Base-by-base conservation (phyloP, 2,888 invertebrate genomes). In the Lochmaea capreae region DNA sequence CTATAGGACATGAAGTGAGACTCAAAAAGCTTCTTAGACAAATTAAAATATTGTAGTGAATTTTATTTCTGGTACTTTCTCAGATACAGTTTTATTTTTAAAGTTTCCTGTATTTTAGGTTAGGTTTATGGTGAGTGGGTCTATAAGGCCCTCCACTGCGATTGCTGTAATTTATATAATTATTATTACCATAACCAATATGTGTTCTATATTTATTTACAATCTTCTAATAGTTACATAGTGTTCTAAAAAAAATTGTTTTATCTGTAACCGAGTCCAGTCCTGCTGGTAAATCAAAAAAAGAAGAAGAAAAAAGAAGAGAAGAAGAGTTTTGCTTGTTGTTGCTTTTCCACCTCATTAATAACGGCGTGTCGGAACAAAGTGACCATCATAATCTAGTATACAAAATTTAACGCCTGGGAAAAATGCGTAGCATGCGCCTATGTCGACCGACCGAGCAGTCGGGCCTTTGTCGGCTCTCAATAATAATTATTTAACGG, bases 401-500 rank as follows among this genome's bases (percentile, higher is more conserved):
- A 39, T 39, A 71, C 72, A 72, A 77, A 74, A 74, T 76, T 76
- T 71, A 71, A 72, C 74, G 65, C 66, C 73, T 72, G 61, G 71
- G 74, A 71, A 71, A 77, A 77, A 77, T 74, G 72, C 65, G 71
- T 75, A 73, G 76, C 77, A 65, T 75, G 77, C 74, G 77, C 73
- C 73, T 63, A 62, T 70, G 75, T 71, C 71, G 14, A 59, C 46
- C 33, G 66, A 58, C 16, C 33, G 59, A 59, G 59, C 33, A 66
- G 66, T 72, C 68, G 61, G 49, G n/a, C 43, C 67, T 72, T 71
- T 76, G 73, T 74, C 77, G 75, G 75, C 71, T 68, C 54, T 71
- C 73, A 70, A 73, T 73, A 77, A 76, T 77, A 76, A 77, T 74
- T 71, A 77, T 80, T 79, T 78, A 78, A 77, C 80, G 79, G 77